Base-by-base conservation (phyloP, 2,113 vertebrate species). In the Pontoporia blainvillei region DNA sequence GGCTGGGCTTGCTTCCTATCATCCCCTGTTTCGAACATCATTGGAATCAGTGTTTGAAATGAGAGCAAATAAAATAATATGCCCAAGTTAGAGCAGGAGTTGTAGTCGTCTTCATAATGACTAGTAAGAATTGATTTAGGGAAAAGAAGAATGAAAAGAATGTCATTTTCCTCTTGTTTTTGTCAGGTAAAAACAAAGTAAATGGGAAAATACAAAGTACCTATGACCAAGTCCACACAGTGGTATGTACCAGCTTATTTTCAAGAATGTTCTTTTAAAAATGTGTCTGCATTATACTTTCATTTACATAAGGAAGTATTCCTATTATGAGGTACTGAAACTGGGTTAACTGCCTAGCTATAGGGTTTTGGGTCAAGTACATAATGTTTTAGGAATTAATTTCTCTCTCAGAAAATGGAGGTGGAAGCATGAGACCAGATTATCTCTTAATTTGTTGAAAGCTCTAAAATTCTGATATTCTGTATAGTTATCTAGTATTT, bases 121-220 rank as follows among this genome's bases (percentile, higher is more conserved):
- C 64, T 52, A 66, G 2, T 31, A 88, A 69, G 14, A 75, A 34
- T 41, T 93, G 57, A 64, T 41, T 91, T 86, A 49, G 5, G 25
- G 57, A 15, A 14, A n/a, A 78, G 29, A 86, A 85, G 27, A 83
- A 82, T 86, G 31, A 73, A 95, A 95, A 54, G 84, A 52, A 90
- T 90, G 0, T 67, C 5, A 86, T 95, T 14, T 98, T 20, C 81
- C 79, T 92, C n/a, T 75, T 97, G 17, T 97, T 94, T 84, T 95
- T 97, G 89, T 94, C 93, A 99, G 99, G 62, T 97, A 99, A 99
- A 98, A 98, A 76, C 84, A 98, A 99, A 98, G 90, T 98, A 96
- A 99, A 98, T 2, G 99, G 98, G 44, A 98, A 99, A 21, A 97
- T 99, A 76, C 98, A 99, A 97, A 99, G 98, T 92, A 99, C 98